Base-by-base conservation (phyloP, 2,888 invertebrate genomes). In the Lepidochitona cinerea region DNA sequence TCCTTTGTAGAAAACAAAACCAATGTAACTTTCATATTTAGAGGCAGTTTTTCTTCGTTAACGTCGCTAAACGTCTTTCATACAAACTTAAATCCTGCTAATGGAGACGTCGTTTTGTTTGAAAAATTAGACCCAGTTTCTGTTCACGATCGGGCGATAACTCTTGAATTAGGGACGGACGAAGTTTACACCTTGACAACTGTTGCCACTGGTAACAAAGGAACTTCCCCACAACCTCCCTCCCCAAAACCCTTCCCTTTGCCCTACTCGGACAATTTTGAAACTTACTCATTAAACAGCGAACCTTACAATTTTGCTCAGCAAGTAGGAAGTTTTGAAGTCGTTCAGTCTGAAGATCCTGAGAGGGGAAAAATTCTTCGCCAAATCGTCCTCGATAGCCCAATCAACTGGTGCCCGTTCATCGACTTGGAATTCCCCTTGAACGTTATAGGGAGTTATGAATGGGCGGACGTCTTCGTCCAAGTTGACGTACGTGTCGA, bases 281-380 rank as follows among this genome's bases (percentile, higher is more conserved):
- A 90, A 75, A 69, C 88, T 29, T 88, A 85, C 68, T 67, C 72
- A n/a, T 75, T 79, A 18, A 76, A 78, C 53, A 68, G 79, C 29
- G 89, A 90, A 75, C 88, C 90, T 0, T 76, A 75, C 73, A 83
- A 88, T 72, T 80, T 90, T 72, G 85, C 88, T 9, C 89, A 86
- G 65, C 90, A 90, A 78, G 84, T 83, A 4, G 90, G 90, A 26
- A 79, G 84, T 18, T 90, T 83, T 82, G 90, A 90, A 75, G 80
- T 89, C 0, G 76, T 81, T 1, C 70, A 73, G 54, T 66, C 59
- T 33, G 29, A 4, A 4, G 59, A 75, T 36, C 72, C 73, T 5
- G 37, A 74, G 5, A 83, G 85, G 41, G 79, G 80, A 14, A 83
- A 88, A 53, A 83, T 89, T 18, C 72, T 88, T 75, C 78, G 84